Base-by-base conservation (phyloP, 2,888 invertebrate species). In the Lingula anatina region DNA sequence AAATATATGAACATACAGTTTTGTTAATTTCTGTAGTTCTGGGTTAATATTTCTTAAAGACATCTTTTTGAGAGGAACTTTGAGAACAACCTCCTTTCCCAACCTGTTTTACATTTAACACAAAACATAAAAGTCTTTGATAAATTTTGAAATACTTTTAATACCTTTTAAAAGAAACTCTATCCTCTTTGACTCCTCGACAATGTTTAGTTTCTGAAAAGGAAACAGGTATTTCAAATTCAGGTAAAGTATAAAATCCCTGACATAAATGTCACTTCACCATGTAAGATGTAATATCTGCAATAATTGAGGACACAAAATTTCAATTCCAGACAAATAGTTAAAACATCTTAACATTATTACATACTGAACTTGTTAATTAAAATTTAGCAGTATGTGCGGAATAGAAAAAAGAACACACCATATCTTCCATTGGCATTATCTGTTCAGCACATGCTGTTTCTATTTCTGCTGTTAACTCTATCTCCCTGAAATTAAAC, bases 381-480 rank as follows among this genome's bases (percentile, higher is more conserved):
- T 43, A 15, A 2, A 20, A n/a, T 21, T 9, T 9, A 21, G 24
- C 15, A 42, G 31, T 35, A 15, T 12, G 23, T 26, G 25, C 44
- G 18, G 41, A 25, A 46, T 12, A 27, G 25, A 12, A 47, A 12
- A 35, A 9, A 36, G 24, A n/a, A 40, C 56, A 44, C 46, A 66
- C 65, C 62, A 63, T 39, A 41, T 56, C 48, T 28, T 57, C 46
- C 12, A 64, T 26, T 5, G 64, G 61, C 41, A 55, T 51, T 5
- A 59, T 41, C 0, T 51, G 55, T 5, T 44, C 28, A 27, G 42
- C 54, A 24, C 53, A 59, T 18, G 46, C 47, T 9, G 28, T 36
- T 36, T 46, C 50, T 5, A 61, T 53, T 25, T 61, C 48, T 21
- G 56, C 55, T 23, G 58, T 50, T 26, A 61, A 47, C 12, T 53